Conservation (phyloP, 2,888 invertebrate genomes). For the Coenonympha arcania region DNA sequence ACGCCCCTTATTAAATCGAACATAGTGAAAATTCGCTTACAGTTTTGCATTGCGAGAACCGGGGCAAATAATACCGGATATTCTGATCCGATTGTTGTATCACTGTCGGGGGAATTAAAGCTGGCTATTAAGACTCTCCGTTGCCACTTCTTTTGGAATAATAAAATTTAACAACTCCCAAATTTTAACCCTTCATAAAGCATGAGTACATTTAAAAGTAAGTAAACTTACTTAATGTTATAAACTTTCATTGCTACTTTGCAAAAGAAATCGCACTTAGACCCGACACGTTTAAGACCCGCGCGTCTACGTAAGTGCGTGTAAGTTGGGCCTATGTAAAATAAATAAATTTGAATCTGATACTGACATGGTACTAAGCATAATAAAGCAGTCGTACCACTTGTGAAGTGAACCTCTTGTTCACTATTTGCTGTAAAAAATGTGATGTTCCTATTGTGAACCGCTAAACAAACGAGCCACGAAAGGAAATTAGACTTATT, state of each 20-base stretch:
- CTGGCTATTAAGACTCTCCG: conserved; percentile 28
- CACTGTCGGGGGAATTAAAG: conserved; percentile 32
- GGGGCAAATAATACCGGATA: conserved; percentile 3
- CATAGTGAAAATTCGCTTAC: conserved; percentile 7
- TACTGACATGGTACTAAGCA: no score
- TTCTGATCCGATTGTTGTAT: conserved; percentile 13
- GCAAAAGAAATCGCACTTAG: no score
- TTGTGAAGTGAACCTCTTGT: no score
- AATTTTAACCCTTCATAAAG: conserved; percentile 33
- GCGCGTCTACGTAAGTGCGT: no score
- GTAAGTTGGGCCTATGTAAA: neutral
- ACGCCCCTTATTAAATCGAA: neutral
- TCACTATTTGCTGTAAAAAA: no score
- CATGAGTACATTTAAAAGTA: conserved; percentile 38
- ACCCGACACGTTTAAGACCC: no score
- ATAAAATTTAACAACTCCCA: conserved; percentile 53
- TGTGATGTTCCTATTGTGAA: no score
- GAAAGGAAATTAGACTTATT: no score
- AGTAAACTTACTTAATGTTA: conserved; percentile 30
- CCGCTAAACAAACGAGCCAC: no score
- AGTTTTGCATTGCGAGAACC: conserved; percentile 1
- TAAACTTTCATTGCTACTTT: conserved; percentile 21
- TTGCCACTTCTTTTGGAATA: conserved; percentile 35
- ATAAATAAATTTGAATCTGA: no score
- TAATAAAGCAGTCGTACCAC: no score